A percentile compares a stretch with the other conserved stretches of the same genome.
These are phyloP conservation scores for Microtus pennsylvanicus DNA, from an alignment of 2,113 vertebrate species.

Conservation along the genomic window DNA sequence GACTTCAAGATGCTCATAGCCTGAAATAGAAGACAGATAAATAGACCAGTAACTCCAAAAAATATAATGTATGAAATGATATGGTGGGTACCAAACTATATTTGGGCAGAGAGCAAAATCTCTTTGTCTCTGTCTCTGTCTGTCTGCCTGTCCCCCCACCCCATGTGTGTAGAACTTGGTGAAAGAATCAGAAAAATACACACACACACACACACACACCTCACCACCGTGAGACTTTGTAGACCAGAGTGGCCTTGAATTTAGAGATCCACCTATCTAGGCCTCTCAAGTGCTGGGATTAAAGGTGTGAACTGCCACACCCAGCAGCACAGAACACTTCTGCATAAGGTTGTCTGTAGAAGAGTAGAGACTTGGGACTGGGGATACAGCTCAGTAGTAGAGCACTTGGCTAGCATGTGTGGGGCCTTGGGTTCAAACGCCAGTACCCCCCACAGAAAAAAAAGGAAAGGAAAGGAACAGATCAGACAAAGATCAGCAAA, in stretches of 20 bases:
- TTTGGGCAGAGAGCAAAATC: neutral
- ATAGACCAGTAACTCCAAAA: neutral
- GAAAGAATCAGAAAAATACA: neutral
- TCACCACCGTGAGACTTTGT: neutral
- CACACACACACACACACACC: too few species aligned
- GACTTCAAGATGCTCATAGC: neutral
- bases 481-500: neutral
- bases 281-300: neutral
- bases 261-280: neutral
- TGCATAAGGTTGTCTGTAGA: slow-evolving; percentile 6
- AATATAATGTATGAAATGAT: neutral
- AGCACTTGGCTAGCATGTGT: neutral
- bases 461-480: too few species aligned
- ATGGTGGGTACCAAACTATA: neutral
- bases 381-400: neutral
- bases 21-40: slow-evolving; percentile 49
- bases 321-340: neutral
- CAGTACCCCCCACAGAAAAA: too few species aligned
- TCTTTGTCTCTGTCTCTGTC: neutral
- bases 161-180: neutral
- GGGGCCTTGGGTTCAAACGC: neutral
- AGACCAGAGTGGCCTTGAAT: neutral
- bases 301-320: neutral
- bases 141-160: neutral
- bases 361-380: neutral